Conservation (phyloP, 2,888 invertebrate genomes). For the Trypoxylon attenuatum region DNA sequence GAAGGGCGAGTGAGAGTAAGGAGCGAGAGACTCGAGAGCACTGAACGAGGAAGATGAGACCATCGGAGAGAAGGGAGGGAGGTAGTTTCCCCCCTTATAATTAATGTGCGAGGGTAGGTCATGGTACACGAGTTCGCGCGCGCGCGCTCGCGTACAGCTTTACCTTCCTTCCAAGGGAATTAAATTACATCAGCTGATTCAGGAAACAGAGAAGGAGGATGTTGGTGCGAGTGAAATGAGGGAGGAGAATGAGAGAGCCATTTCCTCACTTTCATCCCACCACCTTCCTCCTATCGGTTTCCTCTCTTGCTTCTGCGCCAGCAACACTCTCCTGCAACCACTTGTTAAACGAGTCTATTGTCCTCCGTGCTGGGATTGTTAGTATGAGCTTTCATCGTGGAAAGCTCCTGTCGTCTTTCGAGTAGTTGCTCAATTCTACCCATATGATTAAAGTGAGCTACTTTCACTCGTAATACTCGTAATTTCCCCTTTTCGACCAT, state of each 20-base stretch:
- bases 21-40: conserved; percentile 58
- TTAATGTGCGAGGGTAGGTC: conserved; percentile 74
- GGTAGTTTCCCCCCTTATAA: conserved; percentile 70
- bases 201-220: conserved; percentile 37
- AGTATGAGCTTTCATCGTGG: conserved; percentile 28
- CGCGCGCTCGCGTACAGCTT: conserved; percentile 34
- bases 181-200: conserved; percentile 71
- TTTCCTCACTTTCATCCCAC: conserved; percentile 53
- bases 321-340: conserved; percentile 46
- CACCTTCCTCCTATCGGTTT: conserved; percentile 39
- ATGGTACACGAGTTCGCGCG: no score
- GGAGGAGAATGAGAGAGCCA: conserved; percentile 30
- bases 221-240: conserved; percentile 13
- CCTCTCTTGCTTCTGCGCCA: conserved; percentile 21
- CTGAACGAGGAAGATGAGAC: conserved; percentile 49
- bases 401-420: conserved; percentile 3
- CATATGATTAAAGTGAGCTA: no score
- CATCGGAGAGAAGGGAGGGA: conserved; percentile 28
- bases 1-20: conserved; percentile 52
- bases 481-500: no score
- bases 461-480: no score
- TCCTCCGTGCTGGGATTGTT: conserved; percentile 15
- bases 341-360: conserved; percentile 58
- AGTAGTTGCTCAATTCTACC: neutral
- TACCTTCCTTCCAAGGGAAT: conserved; percentile 61